These are phyloP conservation scores for Dendrolimus punctatus DNA, from an alignment of 1,140 invertebrate species.

Conservation along the genomic window DNA sequence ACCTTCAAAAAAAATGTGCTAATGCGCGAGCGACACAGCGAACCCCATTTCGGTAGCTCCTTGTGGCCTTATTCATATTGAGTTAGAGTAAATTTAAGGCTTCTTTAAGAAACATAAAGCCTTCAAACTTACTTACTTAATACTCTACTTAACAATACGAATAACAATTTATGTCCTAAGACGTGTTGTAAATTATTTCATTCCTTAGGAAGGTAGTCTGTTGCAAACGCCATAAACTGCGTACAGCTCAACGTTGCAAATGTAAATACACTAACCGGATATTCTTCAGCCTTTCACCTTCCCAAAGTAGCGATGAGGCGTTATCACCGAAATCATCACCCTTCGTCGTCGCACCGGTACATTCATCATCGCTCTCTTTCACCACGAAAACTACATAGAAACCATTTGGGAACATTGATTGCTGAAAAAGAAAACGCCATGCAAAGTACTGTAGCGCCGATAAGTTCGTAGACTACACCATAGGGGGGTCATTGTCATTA, in stretches of 20 bases:
- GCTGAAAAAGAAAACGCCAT: slow-evolving; percentile 57
- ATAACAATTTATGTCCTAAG: neutral
- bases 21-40: neutral
- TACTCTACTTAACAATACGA: neutral
- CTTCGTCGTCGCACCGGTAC: slow-evolving; percentile 57
- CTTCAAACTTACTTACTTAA: neutral
- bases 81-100: too few relatives aligned
- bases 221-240: too few relatives aligned
- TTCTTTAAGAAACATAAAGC: too few relatives aligned
- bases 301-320: neutral
- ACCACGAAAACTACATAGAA: slow-evolving; percentile 88
- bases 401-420: slow-evolving; percentile 77
- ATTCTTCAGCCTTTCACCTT: slow-evolving; percentile 20
- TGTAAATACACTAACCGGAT: slow-evolving; percentile 25
- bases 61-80: too few relatives aligned
- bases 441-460: too few relatives aligned
- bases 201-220: too few relatives aligned
- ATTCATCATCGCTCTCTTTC: slow-evolving; percentile 81
- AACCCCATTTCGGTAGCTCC: too few relatives aligned
- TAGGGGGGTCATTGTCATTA: too few relatives aligned
- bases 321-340: neutral
- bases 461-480: too few relatives aligned
- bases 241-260: neutral
- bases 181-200: too few relatives aligned
- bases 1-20: neutral